Evolutionary conservation across 2,888 invertebrate genomes (phyloP), one percentile per base, ranked within the genome.

Genomic region (Sinhomidia bicolor): DNA sequence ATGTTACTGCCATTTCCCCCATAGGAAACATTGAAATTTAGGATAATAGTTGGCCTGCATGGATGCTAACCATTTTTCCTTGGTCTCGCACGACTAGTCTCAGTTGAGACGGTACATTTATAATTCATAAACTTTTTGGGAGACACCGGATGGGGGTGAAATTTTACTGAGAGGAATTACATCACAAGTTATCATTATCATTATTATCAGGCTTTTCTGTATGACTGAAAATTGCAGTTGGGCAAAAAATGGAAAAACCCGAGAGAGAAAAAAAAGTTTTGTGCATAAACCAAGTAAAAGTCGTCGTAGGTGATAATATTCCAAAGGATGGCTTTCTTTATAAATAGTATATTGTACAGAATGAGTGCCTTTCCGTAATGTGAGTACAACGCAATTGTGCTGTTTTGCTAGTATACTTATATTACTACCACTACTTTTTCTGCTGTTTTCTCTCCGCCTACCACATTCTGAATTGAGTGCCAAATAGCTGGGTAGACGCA

Each of bases 161-260:
- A 60, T 65, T 44, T 65, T 17, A 29, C 47, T 29, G 26, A 4
- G n/a, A 62, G 65, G 60, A 81, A 65, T 79, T 60, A 60, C 79
- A 79, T 81, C 81, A 81, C 32, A 65, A 65, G 65, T 20, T 36
- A 65, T 17, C 20, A 36, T 65, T n/a, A 32, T 65, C 81, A 65
- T 81, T 62, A 47, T 81, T 62, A 65, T 62, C 47, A 81, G n/a
- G 65, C 26, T 23, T 1, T 23, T 32, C 7, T 29, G 14, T 36
- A 36, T 36, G 36, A n/a, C 36, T 0, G 32, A 3, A n/a, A n/a
- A n/a, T n/a, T n/a, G n/a, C n/a, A n/a, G n/a, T n/a, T n/a, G 5
- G 10, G 47, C 17, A 81, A 78, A 78, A 78, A 78, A 54, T 54
- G 57, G 36, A 41, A 41, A 71, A 36, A 36, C 3, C 36, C 26